Evolutionary conservation across 2,888 invertebrate species (phyloP).

Genomic region (Melitaea athalia): DNA sequence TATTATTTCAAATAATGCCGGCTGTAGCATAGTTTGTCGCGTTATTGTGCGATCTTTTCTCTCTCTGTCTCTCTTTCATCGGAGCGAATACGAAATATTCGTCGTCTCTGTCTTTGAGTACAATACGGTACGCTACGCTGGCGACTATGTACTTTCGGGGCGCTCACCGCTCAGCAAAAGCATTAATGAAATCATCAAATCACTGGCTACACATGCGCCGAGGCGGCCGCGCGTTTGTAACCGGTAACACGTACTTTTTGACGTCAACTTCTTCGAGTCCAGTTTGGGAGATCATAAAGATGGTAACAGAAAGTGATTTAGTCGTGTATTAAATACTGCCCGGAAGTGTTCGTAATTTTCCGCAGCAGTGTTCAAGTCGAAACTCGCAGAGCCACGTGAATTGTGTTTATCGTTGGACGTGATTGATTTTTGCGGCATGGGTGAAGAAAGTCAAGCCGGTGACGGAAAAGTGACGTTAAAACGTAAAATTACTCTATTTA

Average conservation of each 20-base stretch:
- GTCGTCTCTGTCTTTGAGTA: conserved; percentile 33
- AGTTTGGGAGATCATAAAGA: conserved; percentile 69
- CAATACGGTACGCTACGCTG: conserved; percentile 22
- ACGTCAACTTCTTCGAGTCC: conserved; percentile 61
- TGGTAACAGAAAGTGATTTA: conserved; percentile 72
- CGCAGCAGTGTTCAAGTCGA: conserved; percentile 33
- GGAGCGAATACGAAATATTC: not conserved
- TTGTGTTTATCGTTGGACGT: conserved; percentile 58
- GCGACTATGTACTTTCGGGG: conserved; percentile 32
- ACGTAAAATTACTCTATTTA: conserved; percentile 91
- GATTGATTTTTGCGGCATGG: conserved; percentile 79
- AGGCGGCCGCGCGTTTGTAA: conserved; percentile 53
- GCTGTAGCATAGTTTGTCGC: conserved; percentile 25
- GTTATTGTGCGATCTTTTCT: conserved; percentile 14
- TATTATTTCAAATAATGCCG: conserved; percentile 25
- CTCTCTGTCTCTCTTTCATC: conserved; percentile 39
- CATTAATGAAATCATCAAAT: conserved; percentile 35
- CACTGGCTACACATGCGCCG: conserved; percentile 62
- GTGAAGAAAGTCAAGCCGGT: conserved; percentile 70
- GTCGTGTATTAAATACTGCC: conserved; percentile 63
- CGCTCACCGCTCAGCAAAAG: conserved; percentile 16
- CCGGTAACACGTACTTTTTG: conserved; percentile 47
- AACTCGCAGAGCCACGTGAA: conserved; percentile 61
- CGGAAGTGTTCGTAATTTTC: conserved; percentile 48
- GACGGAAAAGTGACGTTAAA: conserved; percentile 86